Conservation (phyloP, 35 echinoderm and acorn worm genomes). For the Ophioderma brevispina region DNA sequence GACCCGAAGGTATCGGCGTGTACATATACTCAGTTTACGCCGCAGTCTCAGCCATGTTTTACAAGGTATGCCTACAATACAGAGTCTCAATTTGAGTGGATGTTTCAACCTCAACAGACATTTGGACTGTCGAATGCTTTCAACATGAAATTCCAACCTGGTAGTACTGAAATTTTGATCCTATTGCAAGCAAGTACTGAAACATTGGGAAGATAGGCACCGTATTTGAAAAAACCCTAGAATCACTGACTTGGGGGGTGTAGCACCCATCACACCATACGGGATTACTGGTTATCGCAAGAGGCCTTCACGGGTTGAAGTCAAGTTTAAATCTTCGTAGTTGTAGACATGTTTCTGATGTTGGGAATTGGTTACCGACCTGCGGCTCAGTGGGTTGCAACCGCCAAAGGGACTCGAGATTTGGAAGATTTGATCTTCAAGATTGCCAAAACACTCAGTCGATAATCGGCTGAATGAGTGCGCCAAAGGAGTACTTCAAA, state of each 20-base stretch:
- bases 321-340: slow-evolving; percentile 93
- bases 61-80: slow-evolving; percentile 94
- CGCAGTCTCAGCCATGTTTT: slow-evolving; percentile 93
- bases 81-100: slow-evolving; percentile 98
- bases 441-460: slow-evolving; percentile 95
- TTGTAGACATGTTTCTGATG: slow-evolving; percentile 91
- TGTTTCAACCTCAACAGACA: slow-evolving; percentile 98
- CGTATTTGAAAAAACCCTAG: slow-evolving; percentile 88
- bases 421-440: slow-evolving; percentile 87
- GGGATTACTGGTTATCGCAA: slow-evolving; percentile 86
- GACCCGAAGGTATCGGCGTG: slow-evolving; percentile 76
- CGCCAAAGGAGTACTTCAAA: slow-evolving; percentile 81
- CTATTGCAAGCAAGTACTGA: slow-evolving; percentile 99
- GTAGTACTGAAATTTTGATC: slow-evolving; percentile 95
- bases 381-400: slow-evolving; percentile 51
- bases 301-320: slow-evolving; percentile 86
- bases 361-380: slow-evolving; percentile 84
- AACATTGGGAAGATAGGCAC: slow-evolving; percentile 88
- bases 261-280: slow-evolving; percentile 95
- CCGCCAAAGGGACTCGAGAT: slow-evolving; percentile 68
- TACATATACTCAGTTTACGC: slow-evolving; percentile 97
- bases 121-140: slow-evolving; percentile 93
- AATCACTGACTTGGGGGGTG: slow-evolving; percentile 89
- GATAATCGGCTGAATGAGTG: slow-evolving; percentile 79
- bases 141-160: slow-evolving; percentile 76